Evolutionary conservation across 2,113 vertebrate genomes (phyloP), one percentile per base, ranked within the genome.

Genomic region (Lophius piscatorius): DNA sequence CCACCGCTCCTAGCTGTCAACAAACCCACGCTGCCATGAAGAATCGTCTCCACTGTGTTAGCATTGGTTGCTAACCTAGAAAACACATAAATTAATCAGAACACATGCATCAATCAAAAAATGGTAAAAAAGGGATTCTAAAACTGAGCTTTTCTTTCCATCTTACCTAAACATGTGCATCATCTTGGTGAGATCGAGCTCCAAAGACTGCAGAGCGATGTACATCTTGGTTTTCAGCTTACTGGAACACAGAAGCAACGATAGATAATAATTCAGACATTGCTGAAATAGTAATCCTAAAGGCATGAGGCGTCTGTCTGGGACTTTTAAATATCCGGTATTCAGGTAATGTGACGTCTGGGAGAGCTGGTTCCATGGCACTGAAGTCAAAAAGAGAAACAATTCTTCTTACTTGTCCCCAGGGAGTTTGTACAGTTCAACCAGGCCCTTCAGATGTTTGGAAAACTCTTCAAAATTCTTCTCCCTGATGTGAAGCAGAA

Each of bases 191-290:
- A 99, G 94, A 85, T 99, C 97, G 74, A 98, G 82, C 86, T 99
- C 97, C 81, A 98, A 85, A 57, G 96, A 98, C 41, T 99, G 97
- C 55, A 99, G 93, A 34, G 97, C 96, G 66, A 98, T 91, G 68
- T 98, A 99, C 96, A 98, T 98, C 89, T 99, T 99, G 26, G 95
- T 99, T 91, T 99, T 98, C 47, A 97, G 88, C 91, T 99, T 98
- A 90, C 96, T 99, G 65, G 22, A 13, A 70, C 17, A 81, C 4
- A 68, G 39, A 47, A 5, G 0, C 4, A 50, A 14, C n/a, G n/a
- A n/a, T n/a, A n/a, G n/a, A n/a, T n/a, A n/a, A n/a, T n/a, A n/a
- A n/a, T n/a, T n/a, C n/a, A n/a, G n/a, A n/a, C n/a, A n/a, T n/a
- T n/a, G n/a, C n/a, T n/a, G n/a, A n/a, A n/a, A n/a, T n/a, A n/a